These are phyloP conservation scores for Osmerus mordax DNA, from an alignment of 2,113 vertebrate species.

Conservation along the genomic window DNA sequence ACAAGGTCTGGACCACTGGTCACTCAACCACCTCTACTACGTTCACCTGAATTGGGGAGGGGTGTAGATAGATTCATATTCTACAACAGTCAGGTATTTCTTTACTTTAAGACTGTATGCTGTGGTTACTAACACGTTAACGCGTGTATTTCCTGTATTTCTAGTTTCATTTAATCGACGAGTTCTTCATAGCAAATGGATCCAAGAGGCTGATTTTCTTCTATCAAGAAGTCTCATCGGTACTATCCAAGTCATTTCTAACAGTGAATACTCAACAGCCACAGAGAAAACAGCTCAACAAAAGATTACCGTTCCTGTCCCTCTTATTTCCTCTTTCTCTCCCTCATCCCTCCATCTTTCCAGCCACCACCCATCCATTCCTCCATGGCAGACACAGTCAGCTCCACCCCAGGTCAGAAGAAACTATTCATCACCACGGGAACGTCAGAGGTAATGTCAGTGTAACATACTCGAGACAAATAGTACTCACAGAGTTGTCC, in stretches of 20 bases:
- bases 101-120: too few species aligned
- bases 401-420: conserved; percentile 56
- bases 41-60: too few species aligned
- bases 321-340: background rate
- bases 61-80: too few species aligned
- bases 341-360: background rate
- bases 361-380: conserved; percentile 26
- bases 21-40: too few species aligned
- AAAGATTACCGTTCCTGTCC: background rate
- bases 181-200: conserved; percentile 75
- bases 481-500: too few species aligned
- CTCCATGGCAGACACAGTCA: conserved; percentile 43
- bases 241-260: conserved; percentile 34
- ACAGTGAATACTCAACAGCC: too few species aligned
- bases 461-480: background rate
- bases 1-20: conserved; percentile 60
- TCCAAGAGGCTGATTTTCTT: conserved; percentile 79
- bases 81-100: too few species aligned
- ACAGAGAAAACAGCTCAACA: background rate
- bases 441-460: conserved; percentile 67
- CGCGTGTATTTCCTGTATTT: conserved; percentile 15
- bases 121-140: too few species aligned
- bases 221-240: conserved; percentile 71
- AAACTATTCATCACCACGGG: conserved; percentile 77
- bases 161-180: conserved; percentile 73